These are phyloP conservation scores for Contarinia nasturtii DNA, from an alignment of 1,140 invertebrate genomes.

Conservation along the genomic window DNA sequence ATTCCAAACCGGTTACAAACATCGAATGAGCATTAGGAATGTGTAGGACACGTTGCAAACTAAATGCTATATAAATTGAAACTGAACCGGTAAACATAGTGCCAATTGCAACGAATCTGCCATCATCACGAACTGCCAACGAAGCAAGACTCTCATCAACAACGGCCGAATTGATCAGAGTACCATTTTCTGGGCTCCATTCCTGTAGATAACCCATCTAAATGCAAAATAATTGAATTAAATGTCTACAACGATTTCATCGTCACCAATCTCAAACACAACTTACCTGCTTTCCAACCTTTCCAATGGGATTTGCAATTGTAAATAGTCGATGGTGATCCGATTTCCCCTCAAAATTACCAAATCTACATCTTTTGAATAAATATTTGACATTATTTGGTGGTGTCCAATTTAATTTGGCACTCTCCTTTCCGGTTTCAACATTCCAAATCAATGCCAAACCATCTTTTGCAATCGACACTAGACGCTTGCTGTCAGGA, in stretches of 20 bases:
- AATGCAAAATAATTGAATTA: background rate
- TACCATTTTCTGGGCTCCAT: constrained; percentile 40
- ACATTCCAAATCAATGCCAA: constrained; percentile 63
- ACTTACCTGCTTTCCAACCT: constrained; percentile 36
- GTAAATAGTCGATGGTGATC: constrained; percentile 54
- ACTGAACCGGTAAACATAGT: constrained; percentile 85
- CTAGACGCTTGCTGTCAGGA: constrained; percentile 49
- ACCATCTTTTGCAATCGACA: constrained; percentile 76
- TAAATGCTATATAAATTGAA: constrained; percentile 78
- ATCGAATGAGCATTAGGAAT: constrained; percentile 72
- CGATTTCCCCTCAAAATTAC: constrained; percentile 41
- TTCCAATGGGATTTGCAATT: constrained; percentile 54
- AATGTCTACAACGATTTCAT: background rate
- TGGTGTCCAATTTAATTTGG: constrained; percentile 50
- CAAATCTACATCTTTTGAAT: constrained; percentile 66
- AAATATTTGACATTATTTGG: constrained; percentile 56
- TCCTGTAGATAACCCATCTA: constrained; percentile 44
- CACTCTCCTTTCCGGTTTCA: constrained; percentile 28
- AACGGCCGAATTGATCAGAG: constrained; percentile 30
- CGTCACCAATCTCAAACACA: background rate
- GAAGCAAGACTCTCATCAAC: constrained; percentile 62
- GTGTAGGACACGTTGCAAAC: constrained; percentile 67
- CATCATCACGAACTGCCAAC: constrained; percentile 75
- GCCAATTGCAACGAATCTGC: constrained; percentile 75
- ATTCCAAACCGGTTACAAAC: constrained; percentile 86